Evolutionary conservation across 1,140 invertebrate genomes (phyloP).

Genomic region (Macrostomum lignano): DNA sequence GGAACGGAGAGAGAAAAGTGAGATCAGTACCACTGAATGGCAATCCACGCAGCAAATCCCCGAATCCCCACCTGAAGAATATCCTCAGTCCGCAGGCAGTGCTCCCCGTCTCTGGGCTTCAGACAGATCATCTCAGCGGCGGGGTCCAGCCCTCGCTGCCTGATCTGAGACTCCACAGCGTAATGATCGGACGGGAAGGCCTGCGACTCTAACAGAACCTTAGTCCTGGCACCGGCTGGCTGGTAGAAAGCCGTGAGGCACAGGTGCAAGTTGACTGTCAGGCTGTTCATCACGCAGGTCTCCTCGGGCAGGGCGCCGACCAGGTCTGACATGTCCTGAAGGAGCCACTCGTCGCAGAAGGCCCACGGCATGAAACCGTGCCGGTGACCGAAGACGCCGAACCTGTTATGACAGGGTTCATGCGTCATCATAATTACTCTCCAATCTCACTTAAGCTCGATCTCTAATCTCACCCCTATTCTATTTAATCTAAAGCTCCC

Average conservation of each 20-base stretch:
- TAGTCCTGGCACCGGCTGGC: slow-evolving; percentile 30
- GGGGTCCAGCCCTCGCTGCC: slow-evolving; percentile 30
- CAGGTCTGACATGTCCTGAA: slow-evolving; percentile 21
- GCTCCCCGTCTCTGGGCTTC: slow-evolving; percentile 31
- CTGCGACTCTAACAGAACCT: slow-evolving; percentile 34
- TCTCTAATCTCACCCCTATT: slow-evolving; percentile 6
- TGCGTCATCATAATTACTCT: no score
- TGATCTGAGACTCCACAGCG: slow-evolving; percentile 33
- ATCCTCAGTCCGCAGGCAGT: slow-evolving; percentile 30
- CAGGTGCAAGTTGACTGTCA: slow-evolving; percentile 34
- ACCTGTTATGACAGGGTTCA: no score
- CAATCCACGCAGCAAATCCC: no score
- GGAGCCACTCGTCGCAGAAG: slow-evolving; percentile 27
- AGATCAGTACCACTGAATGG: no score
- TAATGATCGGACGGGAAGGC: slow-evolving; percentile 38
- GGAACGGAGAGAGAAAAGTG: no score
- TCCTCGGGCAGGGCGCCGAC: slow-evolving; percentile 20
- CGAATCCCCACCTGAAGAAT: slow-evolving; percentile 31
- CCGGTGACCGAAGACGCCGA: slow-evolving; percentile 28
- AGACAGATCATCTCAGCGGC: slow-evolving; percentile 28
- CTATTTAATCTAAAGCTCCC: neutral
- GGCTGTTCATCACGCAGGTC: slow-evolving; percentile 32
- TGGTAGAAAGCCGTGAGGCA: slow-evolving; percentile 33
- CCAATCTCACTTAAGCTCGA: slow-evolving; percentile 4
- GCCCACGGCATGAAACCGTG: slow-evolving; percentile 29